Conservation (phyloP, 2,888 invertebrate genomes). For the Amblyteles armatorius region DNA sequence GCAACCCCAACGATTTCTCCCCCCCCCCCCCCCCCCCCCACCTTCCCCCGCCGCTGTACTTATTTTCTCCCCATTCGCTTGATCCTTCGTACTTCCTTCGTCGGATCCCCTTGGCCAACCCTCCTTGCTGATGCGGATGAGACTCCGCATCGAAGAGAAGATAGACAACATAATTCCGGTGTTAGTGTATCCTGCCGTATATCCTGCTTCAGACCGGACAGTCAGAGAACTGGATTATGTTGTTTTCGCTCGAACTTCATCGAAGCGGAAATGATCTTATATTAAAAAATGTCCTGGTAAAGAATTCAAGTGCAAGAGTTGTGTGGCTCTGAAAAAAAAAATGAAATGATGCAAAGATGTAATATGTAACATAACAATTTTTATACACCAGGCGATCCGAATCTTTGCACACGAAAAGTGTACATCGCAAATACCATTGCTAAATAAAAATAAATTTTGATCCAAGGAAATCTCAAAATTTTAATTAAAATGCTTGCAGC, state of each 20-base stretch:
- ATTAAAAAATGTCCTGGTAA: background rate
- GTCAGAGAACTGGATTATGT: conserved; percentile 36
- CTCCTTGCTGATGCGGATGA: conserved; percentile 39
- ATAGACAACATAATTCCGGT: conserved; percentile 30
- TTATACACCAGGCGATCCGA: background rate
- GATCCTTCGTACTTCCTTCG: conserved; percentile 34
- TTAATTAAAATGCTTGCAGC: too few species aligned
- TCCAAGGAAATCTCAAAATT: too few species aligned
- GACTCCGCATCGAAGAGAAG: conserved; percentile 3
- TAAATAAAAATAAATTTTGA: too few species aligned
- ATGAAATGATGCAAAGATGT: too few species aligned
- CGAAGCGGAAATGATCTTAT: background rate
- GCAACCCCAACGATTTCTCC: conserved; percentile 42
- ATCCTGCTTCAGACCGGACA: conserved; percentile 3
- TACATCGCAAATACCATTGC: background rate
- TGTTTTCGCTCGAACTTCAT: background rate
- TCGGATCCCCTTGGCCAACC: conserved; percentile 24
- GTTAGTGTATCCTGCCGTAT: conserved; percentile 8
- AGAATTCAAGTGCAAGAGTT: too few species aligned
- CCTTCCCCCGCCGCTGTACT: background rate
- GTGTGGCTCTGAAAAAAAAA: too few species aligned
- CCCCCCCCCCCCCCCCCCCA: conserved; percentile 2
- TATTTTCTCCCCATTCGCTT: conserved; percentile 12
- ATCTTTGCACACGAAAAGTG: background rate
- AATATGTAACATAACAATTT: background rate